Conservation (phyloP, 2,888 invertebrate genomes). For the Temnothorax unifasciatus region DNA sequence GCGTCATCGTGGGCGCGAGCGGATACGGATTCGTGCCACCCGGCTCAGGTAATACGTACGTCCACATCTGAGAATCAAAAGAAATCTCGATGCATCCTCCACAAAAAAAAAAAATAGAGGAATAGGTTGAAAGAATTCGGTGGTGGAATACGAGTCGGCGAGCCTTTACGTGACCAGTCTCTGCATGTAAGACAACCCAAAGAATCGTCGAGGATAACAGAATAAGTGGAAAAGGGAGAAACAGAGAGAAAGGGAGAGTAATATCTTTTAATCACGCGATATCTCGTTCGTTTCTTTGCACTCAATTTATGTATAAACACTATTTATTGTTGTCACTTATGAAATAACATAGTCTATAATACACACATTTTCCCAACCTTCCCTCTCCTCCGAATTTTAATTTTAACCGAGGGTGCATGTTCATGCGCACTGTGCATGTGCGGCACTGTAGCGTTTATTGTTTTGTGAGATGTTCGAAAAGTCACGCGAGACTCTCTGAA, state of each 20-base stretch:
- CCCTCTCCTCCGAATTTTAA: neutral
- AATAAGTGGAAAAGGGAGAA: neutral
- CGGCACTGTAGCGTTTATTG: conserved; percentile 13
- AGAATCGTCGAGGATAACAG: conserved; percentile 28
- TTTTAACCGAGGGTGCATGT: conserved; percentile 11
- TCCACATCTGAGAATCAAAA: conserved; percentile 78
- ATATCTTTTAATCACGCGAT: conserved; percentile 20
- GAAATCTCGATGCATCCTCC: conserved; percentile 14
- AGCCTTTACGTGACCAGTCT: conserved; percentile 33
- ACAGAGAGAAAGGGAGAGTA: conserved; percentile 5
- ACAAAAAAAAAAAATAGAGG: conserved; percentile 8
- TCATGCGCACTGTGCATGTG: conserved; percentile 15
- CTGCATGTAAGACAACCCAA: conserved; percentile 45
- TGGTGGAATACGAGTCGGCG: conserved; percentile 31
- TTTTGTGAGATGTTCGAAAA: conserved; percentile 29
- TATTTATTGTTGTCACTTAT: conserved; percentile 71
- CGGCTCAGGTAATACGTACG: conserved; percentile 89
- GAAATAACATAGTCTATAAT: conserved; percentile 28
- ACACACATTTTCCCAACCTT: neutral
- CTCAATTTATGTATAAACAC: conserved; percentile 73
- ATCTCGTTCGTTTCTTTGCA: conserved; percentile 51
- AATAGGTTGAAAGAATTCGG: conserved; percentile 35
- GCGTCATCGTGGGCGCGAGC: conserved; percentile 93
- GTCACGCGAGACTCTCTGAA: neutral
- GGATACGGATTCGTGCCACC: conserved; percentile 95